A percentile compares a stretch with the other conserved stretches of the same genome.
phyloP scores from a whole-genome alignment of 2,113 vertebrate genomes.

The Plestiodon gilberti region DNA sequence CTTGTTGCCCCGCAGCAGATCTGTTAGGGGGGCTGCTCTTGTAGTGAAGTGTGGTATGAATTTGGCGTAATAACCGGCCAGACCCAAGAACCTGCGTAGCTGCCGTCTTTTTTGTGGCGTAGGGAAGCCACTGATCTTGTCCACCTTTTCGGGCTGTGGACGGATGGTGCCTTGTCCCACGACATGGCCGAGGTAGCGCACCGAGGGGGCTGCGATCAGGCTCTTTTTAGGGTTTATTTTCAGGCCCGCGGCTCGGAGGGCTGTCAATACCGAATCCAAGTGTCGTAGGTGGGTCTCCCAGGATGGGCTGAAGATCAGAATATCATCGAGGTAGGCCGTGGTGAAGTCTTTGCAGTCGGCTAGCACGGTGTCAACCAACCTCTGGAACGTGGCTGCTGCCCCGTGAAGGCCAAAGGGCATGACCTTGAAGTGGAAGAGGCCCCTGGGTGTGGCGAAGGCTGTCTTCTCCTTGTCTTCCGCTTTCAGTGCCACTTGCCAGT shows the following conservation, averaged over 20 bases:
- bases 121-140: not conserved
- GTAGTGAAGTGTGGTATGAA: not conserved
- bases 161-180: not conserved
- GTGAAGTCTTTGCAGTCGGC: not conserved
- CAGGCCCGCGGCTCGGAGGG: rapidly evolving
- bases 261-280: not conserved
- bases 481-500: not conserved
- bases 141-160: not conserved
- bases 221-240: not conserved
- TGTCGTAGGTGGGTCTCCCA: not conserved
- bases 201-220: not conserved
- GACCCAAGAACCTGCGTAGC: not conserved
- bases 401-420: not conserved
- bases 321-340: not conserved
- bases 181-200: not conserved
- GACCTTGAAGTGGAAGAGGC: not conserved
- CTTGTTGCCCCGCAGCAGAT: not conserved
- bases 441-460: not conserved
- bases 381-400: not conserved
- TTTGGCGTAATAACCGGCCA: not conserved
- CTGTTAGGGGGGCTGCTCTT: not conserved
- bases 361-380: not conserved
- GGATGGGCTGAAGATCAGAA: not conserved
- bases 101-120: not conserved
- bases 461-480: not conserved